Evolutionary conservation across 92 coral and sea anemone species (phyloP).

Genomic region (Pocillopora meandrina): DNA sequence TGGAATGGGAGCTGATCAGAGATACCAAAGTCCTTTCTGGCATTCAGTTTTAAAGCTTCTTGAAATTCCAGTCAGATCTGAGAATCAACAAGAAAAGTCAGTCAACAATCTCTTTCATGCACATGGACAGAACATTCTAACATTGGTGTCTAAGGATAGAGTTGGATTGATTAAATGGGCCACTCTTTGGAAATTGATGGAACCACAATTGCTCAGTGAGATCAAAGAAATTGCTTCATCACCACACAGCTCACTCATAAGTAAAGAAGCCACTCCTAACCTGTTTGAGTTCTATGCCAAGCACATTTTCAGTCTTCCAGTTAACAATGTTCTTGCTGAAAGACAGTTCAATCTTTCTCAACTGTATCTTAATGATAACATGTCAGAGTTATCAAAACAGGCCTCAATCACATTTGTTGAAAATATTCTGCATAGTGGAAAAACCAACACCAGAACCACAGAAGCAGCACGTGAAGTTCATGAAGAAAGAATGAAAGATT

Average conservation of each 20-base stretch:
- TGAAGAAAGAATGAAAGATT: neutral
- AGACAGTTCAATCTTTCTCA: conserved; percentile 34
- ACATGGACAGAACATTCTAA: too few relatives aligned
- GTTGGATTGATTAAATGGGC: too few relatives aligned
- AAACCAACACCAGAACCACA: neutral
- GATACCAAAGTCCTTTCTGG: conserved; percentile 40
- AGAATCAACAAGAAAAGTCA: neutral
- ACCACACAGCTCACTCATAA: conserved; percentile 5
- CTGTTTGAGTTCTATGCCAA: conserved; percentile 10
- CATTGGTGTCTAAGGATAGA: too few relatives aligned
- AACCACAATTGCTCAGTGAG: conserved; percentile 17
- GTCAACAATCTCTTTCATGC: too few relatives aligned
- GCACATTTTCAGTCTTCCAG: conserved; percentile 35
- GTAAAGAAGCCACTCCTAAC: neutral
- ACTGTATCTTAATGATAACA: conserved; percentile 11
- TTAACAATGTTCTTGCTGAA: conserved; percentile 38
- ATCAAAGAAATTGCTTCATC: conserved; percentile 13
- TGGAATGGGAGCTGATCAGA: conserved; percentile 44
- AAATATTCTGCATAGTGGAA: conserved; percentile 24
- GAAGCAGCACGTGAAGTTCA: neutral
- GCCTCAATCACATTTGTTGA: conserved; percentile 33
- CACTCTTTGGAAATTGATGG: too few relatives aligned
- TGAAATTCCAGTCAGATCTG: conserved; percentile 14
- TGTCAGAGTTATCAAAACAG: conserved; percentile 34
- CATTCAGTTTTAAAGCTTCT: conserved; percentile 19